Evolutionary conservation across 2,888 invertebrate species (phyloP).

Genomic region (Melanostoma scalare): DNA sequence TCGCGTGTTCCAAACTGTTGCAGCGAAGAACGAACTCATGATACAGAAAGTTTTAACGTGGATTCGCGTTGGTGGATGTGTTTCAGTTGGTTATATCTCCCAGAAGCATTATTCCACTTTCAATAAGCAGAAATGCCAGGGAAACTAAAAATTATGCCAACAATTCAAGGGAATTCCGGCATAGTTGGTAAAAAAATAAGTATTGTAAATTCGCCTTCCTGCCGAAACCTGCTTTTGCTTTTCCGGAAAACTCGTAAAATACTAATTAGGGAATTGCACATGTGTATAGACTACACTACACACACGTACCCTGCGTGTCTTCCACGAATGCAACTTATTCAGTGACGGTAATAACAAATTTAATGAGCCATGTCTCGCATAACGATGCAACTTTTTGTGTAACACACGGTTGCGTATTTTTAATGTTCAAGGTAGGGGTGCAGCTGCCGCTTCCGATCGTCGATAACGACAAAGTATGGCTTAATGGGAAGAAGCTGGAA

Average conservation of each 20-base stretch:
- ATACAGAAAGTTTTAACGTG: not conserved
- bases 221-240: constrained; percentile 1
- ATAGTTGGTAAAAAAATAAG: constrained; percentile 8
- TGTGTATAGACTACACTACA: not conserved
- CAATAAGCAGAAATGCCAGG: constrained; percentile 38
- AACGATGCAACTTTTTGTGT: too few relatives aligned
- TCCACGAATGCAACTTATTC: too few relatives aligned
- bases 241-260: constrained; percentile 19
- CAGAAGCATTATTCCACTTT: constrained; percentile 48
- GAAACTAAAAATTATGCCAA: constrained; percentile 50
- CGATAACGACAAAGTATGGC: too few relatives aligned
- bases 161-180: constrained; percentile 49
- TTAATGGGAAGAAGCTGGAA: too few relatives aligned
- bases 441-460: too few relatives aligned
- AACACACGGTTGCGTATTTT: too few relatives aligned
- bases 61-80: constrained; percentile 36
- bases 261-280: constrained; percentile 36
- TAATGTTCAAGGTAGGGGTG: too few relatives aligned
- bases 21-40: not conserved
- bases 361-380: too few relatives aligned
- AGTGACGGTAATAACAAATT: too few relatives aligned
- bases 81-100: constrained; percentile 26
- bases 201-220: constrained; percentile 10
- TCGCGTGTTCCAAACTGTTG: constrained; percentile 51
- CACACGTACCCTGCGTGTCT: too few relatives aligned